Conservation (phyloP, 2,113 vertebrate species). For the Lipophrys pholis region DNA sequence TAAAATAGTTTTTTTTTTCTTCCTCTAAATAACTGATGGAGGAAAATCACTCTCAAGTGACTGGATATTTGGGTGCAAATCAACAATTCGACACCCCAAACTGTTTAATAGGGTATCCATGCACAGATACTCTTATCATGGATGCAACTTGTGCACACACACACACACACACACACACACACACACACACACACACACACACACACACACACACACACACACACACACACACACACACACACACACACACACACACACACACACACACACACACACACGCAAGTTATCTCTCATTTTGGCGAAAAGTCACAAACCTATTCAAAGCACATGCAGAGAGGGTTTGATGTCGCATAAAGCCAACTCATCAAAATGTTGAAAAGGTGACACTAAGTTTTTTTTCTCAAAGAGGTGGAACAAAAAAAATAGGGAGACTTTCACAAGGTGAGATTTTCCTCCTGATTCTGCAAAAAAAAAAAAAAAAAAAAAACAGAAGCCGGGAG, state of each 20-base stretch:
- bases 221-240: constrained; percentile 1
- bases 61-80: constrained; percentile 7
- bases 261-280: background rate
- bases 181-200: too few relatives aligned
- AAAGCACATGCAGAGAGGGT: constrained; percentile 28
- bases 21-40: constrained; percentile 47
- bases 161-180: too few relatives aligned
- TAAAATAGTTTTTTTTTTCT: constrained; percentile 61
- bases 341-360: constrained; percentile 48
- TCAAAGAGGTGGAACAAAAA: too few relatives aligned
- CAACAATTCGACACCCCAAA: background rate
- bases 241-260: background rate
- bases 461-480: constrained; percentile 44
- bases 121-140: too few relatives aligned
- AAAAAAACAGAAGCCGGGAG: constrained; percentile 39
- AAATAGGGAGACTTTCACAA: constrained; percentile 15
- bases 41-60: constrained; percentile 31
- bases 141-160: too few relatives aligned
- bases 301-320: constrained; percentile 20
- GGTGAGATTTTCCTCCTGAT: constrained; percentile 58
- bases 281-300: constrained; percentile 25
- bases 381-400: constrained; percentile 31
- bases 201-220: too few relatives aligned
- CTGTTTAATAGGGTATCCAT: background rate
- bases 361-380: constrained; percentile 51